Conservation (phyloP, 2,888 invertebrate genomes). For the Oxycera nigricornis region DNA sequence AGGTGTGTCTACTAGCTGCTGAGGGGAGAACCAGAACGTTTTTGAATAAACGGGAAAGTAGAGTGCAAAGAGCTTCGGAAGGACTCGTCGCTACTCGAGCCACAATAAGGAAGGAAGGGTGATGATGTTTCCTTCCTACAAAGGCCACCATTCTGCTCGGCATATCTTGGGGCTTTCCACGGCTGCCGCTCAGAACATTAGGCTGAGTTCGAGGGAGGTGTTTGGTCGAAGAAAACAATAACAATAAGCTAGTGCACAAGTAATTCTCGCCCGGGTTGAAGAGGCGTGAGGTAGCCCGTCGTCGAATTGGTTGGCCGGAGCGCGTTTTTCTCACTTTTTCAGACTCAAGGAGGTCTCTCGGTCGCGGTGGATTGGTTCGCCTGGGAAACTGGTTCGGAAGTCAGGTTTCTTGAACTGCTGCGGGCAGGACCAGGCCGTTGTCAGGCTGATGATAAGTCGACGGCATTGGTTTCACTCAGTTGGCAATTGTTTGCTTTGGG, state of each 20-base stretch:
- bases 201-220: not conserved
- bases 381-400: constrained; percentile 18
- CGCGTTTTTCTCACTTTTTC: constrained; percentile 19
- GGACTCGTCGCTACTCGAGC: not conserved
- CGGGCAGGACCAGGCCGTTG: not conserved
- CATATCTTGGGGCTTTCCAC: not conserved
- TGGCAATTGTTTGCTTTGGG: constrained; percentile 62
- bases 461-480: constrained; percentile 55
- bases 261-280: not conserved
- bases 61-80: not conserved
- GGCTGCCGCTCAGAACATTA: not conserved
- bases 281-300: not conserved
- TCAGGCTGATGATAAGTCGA: constrained; percentile 39
- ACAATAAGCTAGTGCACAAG: not conserved
- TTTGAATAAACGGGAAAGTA: not conserved
- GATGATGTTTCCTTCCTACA: constrained; percentile 1
- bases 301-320: constrained; percentile 26
- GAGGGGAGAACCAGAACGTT: constrained; percentile 22
- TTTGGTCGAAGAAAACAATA: not conserved
- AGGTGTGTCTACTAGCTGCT: not conserved
- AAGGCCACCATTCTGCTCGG: constrained; percentile 11
- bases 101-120: not conserved
- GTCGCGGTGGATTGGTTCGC: constrained; percentile 32
- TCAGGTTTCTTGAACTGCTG: constrained; percentile 17
- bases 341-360: constrained; percentile 25